These are phyloP conservation scores for Orchesellides sinensis DNA, from an alignment of 2,888 invertebrate species.

Conservation along the genomic window DNA sequence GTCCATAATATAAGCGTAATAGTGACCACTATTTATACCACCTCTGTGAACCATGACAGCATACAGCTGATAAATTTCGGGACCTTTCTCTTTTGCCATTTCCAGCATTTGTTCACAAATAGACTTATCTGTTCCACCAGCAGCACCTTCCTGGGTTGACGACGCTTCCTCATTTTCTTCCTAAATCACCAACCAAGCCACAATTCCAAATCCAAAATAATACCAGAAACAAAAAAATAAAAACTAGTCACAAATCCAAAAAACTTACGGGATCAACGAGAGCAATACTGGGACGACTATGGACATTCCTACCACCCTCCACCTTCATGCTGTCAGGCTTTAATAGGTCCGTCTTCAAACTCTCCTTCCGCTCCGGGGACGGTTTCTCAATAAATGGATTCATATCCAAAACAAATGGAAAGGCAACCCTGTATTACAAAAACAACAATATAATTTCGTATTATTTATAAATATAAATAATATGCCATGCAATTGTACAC, in stretches of 20 bases:
- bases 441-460: constrained; percentile 19
- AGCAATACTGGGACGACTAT: constrained; percentile 65
- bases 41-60: constrained; percentile 96
- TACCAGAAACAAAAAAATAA: background rate
- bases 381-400: constrained; percentile 58
- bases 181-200: background rate
- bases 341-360: constrained; percentile 29
- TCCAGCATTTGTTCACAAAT: constrained; percentile 75
- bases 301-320: constrained; percentile 32
- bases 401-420: constrained; percentile 61
- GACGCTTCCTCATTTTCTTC: constrained; percentile 10
- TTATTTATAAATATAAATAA: too few relatives aligned
- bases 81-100: constrained; percentile 78
- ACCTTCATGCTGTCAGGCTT: constrained; percentile 23
- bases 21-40: constrained; percentile 93
- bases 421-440: constrained; percentile 46
- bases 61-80: constrained; percentile 90
- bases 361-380: constrained; percentile 8
- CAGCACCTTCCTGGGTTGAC: background rate
- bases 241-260: background rate
- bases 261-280: constrained; percentile 16
- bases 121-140: constrained; percentile 75
- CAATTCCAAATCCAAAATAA: background rate
- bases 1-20: constrained; percentile 93
- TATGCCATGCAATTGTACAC: too few relatives aligned